Conservation (phyloP, 1,140 invertebrate species). For the Aphidius gifuensis region DNA sequence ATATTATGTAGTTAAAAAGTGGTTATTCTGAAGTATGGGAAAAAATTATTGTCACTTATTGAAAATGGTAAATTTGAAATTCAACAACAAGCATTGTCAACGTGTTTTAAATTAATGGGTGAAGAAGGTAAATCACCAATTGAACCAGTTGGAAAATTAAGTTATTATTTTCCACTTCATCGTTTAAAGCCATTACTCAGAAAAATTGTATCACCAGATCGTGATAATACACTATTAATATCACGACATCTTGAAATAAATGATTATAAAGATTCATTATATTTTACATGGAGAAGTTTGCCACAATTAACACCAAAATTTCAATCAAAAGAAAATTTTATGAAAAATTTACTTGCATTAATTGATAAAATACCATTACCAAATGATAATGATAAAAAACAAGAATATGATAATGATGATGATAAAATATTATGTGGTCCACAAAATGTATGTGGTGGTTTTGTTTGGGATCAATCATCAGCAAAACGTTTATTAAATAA, state of each 20-base stretch:
- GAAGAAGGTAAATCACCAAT: slow-evolving; percentile 64
- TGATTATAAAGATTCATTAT: slow-evolving; percentile 63
- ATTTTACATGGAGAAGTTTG: slow-evolving; percentile 60
- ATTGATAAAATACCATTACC: slow-evolving; percentile 61
- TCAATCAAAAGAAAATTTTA: slow-evolving; percentile 62
- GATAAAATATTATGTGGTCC: slow-evolving; percentile 39
- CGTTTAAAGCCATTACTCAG: slow-evolving; percentile 62
- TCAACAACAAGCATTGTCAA: slow-evolving; percentile 63
- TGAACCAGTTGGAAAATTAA: slow-evolving; percentile 50
- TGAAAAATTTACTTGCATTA: slow-evolving; percentile 69
- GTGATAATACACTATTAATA: slow-evolving; percentile 56
- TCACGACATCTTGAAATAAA: slow-evolving; percentile 63
- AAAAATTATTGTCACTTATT: slow-evolving; percentile 56
- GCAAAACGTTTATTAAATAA: slow-evolving; percentile 59
- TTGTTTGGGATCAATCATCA: slow-evolving; percentile 47
- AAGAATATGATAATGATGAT: slow-evolving; percentile 29
- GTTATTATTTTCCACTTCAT: slow-evolving; percentile 61
- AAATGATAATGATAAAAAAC: slow-evolving; percentile 50
- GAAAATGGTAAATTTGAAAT: slow-evolving; percentile 54
- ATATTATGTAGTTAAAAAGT: slow-evolving; percentile 60
- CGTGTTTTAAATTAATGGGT: slow-evolving; percentile 64
- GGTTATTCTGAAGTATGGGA: slow-evolving; percentile 62
- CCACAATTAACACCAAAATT: slow-evolving; percentile 57
- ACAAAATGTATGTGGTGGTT: slow-evolving; percentile 35
- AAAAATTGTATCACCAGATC: slow-evolving; percentile 57